These are phyloP conservation scores for Cassiopea andromeda DNA, from an alignment of 30 jellyfish, hydroid and myxozoan species.

Conservation along the genomic window DNA sequence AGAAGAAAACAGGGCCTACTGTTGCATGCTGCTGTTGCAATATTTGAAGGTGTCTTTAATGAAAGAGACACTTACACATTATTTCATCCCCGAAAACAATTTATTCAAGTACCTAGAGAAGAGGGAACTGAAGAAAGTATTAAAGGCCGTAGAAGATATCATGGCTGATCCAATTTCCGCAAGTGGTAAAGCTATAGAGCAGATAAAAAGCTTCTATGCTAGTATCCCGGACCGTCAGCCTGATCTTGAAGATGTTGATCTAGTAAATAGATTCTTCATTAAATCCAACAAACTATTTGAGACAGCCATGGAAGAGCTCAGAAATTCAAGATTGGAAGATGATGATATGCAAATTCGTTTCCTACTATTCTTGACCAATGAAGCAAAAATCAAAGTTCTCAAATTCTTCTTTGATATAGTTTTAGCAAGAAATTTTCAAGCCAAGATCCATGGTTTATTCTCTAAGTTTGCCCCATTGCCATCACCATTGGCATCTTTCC, in stretches of 20 bases:
- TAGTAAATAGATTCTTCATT: conserved; percentile 1
- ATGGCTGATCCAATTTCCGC: conserved; percentile 45
- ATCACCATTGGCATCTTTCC: conserved; percentile 29
- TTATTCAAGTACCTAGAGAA: conserved; percentile 33
- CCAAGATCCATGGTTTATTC: conserved; percentile 10
- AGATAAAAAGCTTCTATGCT: conserved; percentile 16
- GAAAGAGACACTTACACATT: conserved; percentile 16
- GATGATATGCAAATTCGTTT: background rate
- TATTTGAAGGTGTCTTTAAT: background rate
- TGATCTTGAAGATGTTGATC: background rate
- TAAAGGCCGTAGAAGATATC: conserved; percentile 10
- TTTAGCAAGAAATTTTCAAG: conserved; percentile 23
- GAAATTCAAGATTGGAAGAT: background rate
- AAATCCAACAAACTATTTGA: conserved; percentile 1
- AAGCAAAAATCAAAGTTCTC: background rate
- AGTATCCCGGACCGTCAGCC: background rate
- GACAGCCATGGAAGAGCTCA: conserved; percentile 14
- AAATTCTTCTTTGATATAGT: conserved; percentile 36
- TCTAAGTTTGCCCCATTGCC: conserved; percentile 25
- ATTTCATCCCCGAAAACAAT: conserved; percentile 48
- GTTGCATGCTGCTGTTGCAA: conserved; percentile 35
- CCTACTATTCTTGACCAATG: background rate
- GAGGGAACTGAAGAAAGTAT: conserved; percentile 9
- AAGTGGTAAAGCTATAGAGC: conserved; percentile 16
- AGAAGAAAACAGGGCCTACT: conserved; percentile 34